Evolutionary conservation across 2,113 vertebrate species (phyloP), one percentile per base, ranked within the genome.

Genomic region (Dinomys branickii): DNA sequence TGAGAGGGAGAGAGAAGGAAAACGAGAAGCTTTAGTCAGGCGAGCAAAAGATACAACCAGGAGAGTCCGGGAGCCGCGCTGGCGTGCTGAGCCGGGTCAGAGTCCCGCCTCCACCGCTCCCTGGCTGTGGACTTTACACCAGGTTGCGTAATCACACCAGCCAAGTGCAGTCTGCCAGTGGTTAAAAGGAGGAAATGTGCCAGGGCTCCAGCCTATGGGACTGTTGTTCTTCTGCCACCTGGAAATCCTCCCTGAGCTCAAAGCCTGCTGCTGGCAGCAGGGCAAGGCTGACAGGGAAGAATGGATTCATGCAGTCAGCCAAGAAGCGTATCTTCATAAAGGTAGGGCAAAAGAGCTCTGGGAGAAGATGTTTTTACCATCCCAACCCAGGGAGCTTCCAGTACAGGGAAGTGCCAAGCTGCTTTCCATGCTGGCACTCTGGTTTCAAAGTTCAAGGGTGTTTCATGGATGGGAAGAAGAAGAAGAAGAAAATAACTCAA

Each of bases 111-210:
- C 30, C 20, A 5, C 26, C 83, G 17, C 73, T 88, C 87, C 91
- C 95, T 97, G 94, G 83, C 96, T 95, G 83, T 97, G 97, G 98
- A 98, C 98, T 98, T 98, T 86, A 97, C 0, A 91, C 98, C 20
- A 0, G 93, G 80, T 98, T 98, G 95, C 97, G 97, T 97, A 98
- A 98, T 96, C 81, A 38, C 35, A 85, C 93, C 89, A 89, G 96
- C 84, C 69, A 88, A 97, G 54, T 94, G 85, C 0, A 95, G 75
- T 69, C 77, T 95, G 91, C 65, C 73, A 47, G 67, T 88, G 88
- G 85, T 71, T 97, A 85, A 88, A 97, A 65, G 56, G 92, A 85
- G 96, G 93, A 97, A 86, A 65, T 80, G 0, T 96, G 78, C 93
- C 95, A 88, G 86, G 77, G 89, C 8, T 80, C 56, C 85, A 89